A percentile compares a stretch with the other conserved stretches of the same genome.
These are phyloP conservation scores for Hydra vulgaris DNA, from an alignment of 30 jellyfish, hydroid and myxozoan genomes.

Conservation along the genomic window DNA sequence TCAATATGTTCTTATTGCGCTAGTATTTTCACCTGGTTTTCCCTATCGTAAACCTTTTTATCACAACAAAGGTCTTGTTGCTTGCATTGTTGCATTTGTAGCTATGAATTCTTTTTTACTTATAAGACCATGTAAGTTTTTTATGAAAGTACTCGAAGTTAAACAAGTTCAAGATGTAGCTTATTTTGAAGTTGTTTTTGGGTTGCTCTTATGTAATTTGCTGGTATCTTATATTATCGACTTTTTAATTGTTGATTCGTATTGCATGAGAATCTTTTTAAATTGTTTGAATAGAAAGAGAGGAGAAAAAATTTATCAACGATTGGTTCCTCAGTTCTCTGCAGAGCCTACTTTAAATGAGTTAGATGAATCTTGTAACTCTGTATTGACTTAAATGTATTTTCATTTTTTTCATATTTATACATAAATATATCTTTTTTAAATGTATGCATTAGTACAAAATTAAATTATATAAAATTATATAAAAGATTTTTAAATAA, in stretches of 20 bases:
- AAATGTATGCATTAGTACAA: too few species aligned
- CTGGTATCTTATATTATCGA: conserved; percentile 24
- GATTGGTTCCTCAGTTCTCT: neutral
- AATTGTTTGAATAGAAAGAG: neutral
- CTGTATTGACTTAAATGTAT: too few species aligned
- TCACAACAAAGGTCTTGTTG: conserved; percentile 40
- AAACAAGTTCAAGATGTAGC: neutral
- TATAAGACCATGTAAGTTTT: neutral
- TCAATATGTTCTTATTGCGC: conserved; percentile 75
- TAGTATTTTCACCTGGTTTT: conserved; percentile 68
- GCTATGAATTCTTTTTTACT: neutral
- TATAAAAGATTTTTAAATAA: too few species aligned
- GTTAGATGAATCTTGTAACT: too few species aligned
- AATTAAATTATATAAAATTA: too few species aligned
- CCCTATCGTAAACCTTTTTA: conserved; percentile 64
- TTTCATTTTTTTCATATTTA: too few species aligned
- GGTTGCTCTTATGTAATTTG: conserved; percentile 15
- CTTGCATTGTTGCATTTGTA: conserved; percentile 22
- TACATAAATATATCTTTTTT: too few species aligned
- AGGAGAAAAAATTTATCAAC: neutral
- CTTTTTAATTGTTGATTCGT: conserved; percentile 2
- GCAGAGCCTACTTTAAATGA: neutral
- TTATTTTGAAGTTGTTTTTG: conserved; percentile 20
- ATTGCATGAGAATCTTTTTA: neutral
- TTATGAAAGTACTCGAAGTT: neutral